phyloP scores from a whole-genome alignment of 2,888 invertebrate species.

The Idaea straminata region DNA sequence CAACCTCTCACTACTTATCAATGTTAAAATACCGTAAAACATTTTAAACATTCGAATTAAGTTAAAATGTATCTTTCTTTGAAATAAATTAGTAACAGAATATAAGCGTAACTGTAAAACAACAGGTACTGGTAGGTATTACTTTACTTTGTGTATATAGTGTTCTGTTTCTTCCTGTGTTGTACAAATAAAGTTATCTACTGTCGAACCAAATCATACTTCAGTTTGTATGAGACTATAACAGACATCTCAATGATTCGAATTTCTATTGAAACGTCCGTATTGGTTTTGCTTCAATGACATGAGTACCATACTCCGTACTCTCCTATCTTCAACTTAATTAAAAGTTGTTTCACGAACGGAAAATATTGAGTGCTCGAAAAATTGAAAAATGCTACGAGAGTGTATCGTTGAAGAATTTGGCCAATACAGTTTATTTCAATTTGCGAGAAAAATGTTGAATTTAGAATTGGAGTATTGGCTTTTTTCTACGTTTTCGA shows the following conservation, averaged over 20 bases:
- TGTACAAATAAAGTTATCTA: too few relatives aligned
- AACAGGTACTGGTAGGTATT: too few relatives aligned
- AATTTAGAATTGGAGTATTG: neutral
- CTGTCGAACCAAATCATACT: too few relatives aligned
- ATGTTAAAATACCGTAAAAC: too few relatives aligned
- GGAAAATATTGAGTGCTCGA: slow-evolving; percentile 1
- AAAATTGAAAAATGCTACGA: neutral
- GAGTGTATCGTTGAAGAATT: neutral
- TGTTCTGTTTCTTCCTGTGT: too few relatives aligned
- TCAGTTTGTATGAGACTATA: too few relatives aligned
- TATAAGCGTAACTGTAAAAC: too few relatives aligned
- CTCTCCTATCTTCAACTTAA: neutral
- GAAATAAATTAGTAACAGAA: too few relatives aligned
- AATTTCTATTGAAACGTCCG: neutral
- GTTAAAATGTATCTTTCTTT: too few relatives aligned
- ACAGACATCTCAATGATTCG: neutral
- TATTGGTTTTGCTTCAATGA: neutral
- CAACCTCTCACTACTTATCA: too few relatives aligned
- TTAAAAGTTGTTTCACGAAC: slow-evolving; percentile 3
- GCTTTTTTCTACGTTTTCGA: neutral
- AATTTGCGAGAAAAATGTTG: neutral
- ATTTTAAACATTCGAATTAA: too few relatives aligned
- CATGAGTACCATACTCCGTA: neutral
- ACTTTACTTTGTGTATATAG: too few relatives aligned
- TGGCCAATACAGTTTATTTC: neutral